Evolutionary conservation across 2,888 invertebrate genomes (phyloP).

Genomic region (Limnephilus rhombicus): DNA sequence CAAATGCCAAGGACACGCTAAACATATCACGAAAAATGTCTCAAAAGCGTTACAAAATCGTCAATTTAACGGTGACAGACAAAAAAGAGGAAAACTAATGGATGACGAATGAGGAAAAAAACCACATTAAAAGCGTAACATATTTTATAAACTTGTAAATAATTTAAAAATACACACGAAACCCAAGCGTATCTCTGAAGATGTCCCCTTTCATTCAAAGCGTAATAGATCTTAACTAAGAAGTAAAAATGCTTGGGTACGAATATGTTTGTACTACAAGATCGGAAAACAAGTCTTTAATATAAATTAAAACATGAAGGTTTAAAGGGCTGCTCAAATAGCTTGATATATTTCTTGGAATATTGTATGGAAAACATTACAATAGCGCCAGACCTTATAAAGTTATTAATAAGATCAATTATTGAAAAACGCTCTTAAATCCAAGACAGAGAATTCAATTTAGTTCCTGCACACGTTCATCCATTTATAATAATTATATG

Average conservation of each 20-base stretch:
- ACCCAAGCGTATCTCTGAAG: not conserved
- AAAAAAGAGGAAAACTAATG: not conserved
- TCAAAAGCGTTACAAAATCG: not conserved
- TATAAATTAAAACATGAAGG: not conserved
- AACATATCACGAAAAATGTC: not conserved
- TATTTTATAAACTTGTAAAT: not conserved
- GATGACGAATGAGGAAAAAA: not conserved
- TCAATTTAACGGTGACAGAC: not conserved
- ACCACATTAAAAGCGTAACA: not conserved
- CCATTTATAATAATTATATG: not conserved
- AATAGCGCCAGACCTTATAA: not conserved
- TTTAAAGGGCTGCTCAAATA: not conserved
- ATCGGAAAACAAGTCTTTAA: not conserved
- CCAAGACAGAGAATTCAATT: not conserved
- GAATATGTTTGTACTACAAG: not conserved
- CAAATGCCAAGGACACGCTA: not conserved
- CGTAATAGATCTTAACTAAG: not conserved
- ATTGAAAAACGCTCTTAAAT: not conserved
- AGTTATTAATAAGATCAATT: not conserved
- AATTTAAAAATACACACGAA: not conserved
- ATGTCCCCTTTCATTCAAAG: not conserved
- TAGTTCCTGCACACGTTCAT: not conserved
- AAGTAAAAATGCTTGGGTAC: not conserved
- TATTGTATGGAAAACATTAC: not conserved
- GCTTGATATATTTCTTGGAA: not conserved